These are phyloP conservation scores for Ctenopoma kingsleyae DNA, from an alignment of 2,797 vertebrate genomes.

Conservation along the genomic window DNA sequence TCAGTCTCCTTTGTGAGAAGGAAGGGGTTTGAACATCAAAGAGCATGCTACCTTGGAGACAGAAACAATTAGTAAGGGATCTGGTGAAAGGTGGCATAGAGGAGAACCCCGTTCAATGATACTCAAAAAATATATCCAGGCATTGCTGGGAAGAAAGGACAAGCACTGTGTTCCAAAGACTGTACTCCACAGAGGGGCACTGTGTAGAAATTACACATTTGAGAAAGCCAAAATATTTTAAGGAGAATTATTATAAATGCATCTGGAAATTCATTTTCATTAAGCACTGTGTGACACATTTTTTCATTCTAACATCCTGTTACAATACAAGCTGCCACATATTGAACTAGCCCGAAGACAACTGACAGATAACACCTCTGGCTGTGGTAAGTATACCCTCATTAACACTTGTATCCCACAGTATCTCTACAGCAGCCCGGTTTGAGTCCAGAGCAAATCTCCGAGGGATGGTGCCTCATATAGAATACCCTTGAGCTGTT, in stretches of 20 bases:
- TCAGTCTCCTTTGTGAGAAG: conserved; percentile 85
- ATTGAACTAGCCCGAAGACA: conserved; percentile 56
- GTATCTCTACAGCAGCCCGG: conserved; percentile 75
- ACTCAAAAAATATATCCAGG: conserved; percentile 41
- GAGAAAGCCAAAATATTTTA: neutral
- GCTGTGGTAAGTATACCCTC: conserved; percentile 83
- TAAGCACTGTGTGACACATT: neutral
- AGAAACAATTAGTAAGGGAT: conserved; percentile 88
- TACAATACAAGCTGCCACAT: conserved; percentile 43
- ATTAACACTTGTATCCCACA: conserved; percentile 84
- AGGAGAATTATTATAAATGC: conserved; percentile 1
- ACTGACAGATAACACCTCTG: conserved; percentile 71
- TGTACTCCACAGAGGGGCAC: conserved; percentile 8
- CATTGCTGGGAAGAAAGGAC: conserved; percentile 28
- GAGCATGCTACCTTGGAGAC: conserved; percentile 83
- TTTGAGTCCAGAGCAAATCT: conserved; percentile 82
- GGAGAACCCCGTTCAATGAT: conserved; percentile 61
- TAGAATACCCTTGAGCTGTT: conserved; percentile 86
- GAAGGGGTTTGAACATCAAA: conserved; percentile 89
- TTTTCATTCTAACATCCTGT: neutral
- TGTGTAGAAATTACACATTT: conserved; percentile 17
- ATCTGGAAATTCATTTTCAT: neutral
- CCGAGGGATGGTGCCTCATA: conserved; percentile 79
- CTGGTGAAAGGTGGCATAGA: conserved; percentile 77
- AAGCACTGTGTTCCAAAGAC: conserved; percentile 26